Percentiles rank a stretch among this genome's conserved stretches.
Evolutionary conservation across 2,113 vertebrate species (phyloP).

Genomic region (Apteryx owenii): DNA sequence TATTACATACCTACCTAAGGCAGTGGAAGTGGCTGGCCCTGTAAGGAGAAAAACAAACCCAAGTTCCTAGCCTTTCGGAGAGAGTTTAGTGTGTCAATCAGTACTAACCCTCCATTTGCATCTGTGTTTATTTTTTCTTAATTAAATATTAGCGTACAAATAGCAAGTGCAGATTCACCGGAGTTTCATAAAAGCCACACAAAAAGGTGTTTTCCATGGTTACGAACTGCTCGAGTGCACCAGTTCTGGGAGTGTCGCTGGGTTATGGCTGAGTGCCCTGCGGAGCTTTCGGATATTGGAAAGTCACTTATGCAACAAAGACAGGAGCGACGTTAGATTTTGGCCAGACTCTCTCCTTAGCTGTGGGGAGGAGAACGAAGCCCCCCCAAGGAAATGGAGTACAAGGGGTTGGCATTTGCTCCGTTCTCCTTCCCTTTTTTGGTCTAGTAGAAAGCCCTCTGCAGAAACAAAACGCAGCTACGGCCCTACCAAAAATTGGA

Average conservation of each 20-base stretch:
- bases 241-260: conserved; percentile 22
- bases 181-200: background rate
- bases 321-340: conserved; percentile 40
- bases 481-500: conserved; percentile 59
- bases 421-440: conserved; percentile 60
- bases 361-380: background rate
- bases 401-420: conserved; percentile 52
- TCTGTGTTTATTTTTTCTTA: conserved; percentile 12
- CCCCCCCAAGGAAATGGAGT: conserved; percentile 17
- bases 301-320: conserved; percentile 60
- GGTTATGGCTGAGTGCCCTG: conserved; percentile 40
- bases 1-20: background rate
- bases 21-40: background rate
- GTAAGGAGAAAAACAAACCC: background rate
- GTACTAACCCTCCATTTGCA: background rate
- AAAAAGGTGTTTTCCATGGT: conserved; percentile 63
- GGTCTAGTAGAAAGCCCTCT: conserved; percentile 60
- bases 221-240: conserved; percentile 32
- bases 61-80: background rate
- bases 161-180: conserved; percentile 39
- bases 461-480: conserved; percentile 43
- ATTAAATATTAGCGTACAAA: conserved; percentile 56
- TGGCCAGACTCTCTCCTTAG: conserved; percentile 46
- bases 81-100: background rate
- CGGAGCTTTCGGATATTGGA: conserved; percentile 42